Evolutionary conservation across 53 echinoderm and acorn worm species (phyloP), one percentile per base, ranked within the genome.

Genomic region (Temnopleurus reevesii): DNA sequence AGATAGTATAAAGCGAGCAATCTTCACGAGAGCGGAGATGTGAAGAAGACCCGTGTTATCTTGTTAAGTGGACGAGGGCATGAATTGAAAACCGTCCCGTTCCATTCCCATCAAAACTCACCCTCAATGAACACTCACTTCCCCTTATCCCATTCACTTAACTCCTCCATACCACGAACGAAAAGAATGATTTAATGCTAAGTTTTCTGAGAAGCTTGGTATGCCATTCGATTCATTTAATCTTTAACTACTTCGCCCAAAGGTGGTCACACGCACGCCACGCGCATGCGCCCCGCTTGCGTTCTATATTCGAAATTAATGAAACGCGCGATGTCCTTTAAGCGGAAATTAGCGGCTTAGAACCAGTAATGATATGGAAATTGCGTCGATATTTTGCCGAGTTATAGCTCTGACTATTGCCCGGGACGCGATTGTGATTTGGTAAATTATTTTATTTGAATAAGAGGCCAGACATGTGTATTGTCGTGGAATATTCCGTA

Each of bases 281-380:
- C 47, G 79, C 79, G 79, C 79, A 79, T 79, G 79, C 79, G 79
- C 79, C 29, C 27, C 13, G 15, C 0, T 8, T 49, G 19, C 21
- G 21, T 30, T 79, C 79, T 47, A 47, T 49, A 46, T 49, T 15
- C 27, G 79, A 47, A 79, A 79, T 79, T 79, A 79, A 79, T 79
- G 46, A 79, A 79, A 79, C 51, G 79, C 79, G 3, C 49, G 13
- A 28, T 79, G 49, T 30, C 79, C 79, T 28, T 8, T 28, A 15
- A 27, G 46, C 79, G 79, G 79, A 79, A 79, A 79, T 79, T 79
- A 79, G 49, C 8, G 26, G 79, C 46, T 79, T 79, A 79, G 46
- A 8, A 26, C 28, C 8, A 46, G 46, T 79, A 79, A 79, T 79
- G 49, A 79, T 79, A 49, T 49, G 46, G 79, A 79, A 79, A 79